Conservation (phyloP, 2,888 invertebrate genomes). For the Drosophila koepferae region DNA sequence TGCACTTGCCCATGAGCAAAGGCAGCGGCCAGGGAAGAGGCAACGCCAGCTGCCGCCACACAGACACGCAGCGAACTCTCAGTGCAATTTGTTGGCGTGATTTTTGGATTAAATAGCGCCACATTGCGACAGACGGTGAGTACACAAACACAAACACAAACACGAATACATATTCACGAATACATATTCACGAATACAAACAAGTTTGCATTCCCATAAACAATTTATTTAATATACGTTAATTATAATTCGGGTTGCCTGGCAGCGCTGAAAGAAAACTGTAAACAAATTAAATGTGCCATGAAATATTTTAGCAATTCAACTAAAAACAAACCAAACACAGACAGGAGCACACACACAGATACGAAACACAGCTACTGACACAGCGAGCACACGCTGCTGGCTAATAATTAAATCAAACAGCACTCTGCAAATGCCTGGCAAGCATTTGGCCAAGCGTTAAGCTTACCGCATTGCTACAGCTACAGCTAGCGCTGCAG, state of each 20-base stretch:
- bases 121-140: conserved; percentile 74
- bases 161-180: conserved; percentile 1
- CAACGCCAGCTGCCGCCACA: conserved; percentile 21
- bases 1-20: conserved; percentile 33
- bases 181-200: neutral
- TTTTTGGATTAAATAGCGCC: conserved; percentile 73
- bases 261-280: conserved; percentile 18
- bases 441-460: conserved; percentile 48
- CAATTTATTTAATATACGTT: conserved; percentile 32
- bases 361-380: neutral
- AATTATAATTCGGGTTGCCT: conserved; percentile 29
- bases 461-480: conserved; percentile 5
- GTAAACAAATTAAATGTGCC: conserved; percentile 49
- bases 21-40: conserved; percentile 5
- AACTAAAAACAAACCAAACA: conserved; percentile 47
- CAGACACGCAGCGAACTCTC: conserved; percentile 57
- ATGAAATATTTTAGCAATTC: conserved; percentile 64
- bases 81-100: conserved; percentile 67
- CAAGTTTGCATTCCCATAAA: neutral
- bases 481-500: too few relatives aligned
- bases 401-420: conserved; percentile 73
- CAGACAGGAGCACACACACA: neutral
- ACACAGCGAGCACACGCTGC: conserved; percentile 26
- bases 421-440: conserved; percentile 48
- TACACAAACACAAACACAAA: conserved; percentile 32